Percentiles rank a stretch among this genome's conserved stretches.
Conservation (phyloP, 1,140 invertebrate species). For the Battus philenor region DNA sequence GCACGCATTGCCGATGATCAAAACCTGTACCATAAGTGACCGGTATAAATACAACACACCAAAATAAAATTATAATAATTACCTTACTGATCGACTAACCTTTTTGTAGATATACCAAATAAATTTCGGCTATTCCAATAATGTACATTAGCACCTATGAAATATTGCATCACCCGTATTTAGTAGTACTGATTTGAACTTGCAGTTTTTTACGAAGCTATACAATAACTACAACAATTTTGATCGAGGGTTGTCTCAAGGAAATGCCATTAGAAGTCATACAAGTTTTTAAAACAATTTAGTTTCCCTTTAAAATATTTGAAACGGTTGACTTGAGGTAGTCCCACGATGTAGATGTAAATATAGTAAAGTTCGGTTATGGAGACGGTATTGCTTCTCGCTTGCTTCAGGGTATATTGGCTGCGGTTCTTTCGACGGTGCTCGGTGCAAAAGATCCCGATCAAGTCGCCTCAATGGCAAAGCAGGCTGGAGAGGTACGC, state of each 20-base stretch:
- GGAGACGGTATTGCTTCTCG: slow-evolving; percentile 75
- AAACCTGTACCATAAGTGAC: too few species aligned
- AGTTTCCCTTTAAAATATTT: too few species aligned
- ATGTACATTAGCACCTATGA: slow-evolving; percentile 56
- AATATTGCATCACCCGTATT: slow-evolving; percentile 53
- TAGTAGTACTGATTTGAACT: slow-evolving; percentile 35
- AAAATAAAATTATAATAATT: slow-evolving; percentile 30
- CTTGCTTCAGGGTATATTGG: slow-evolving; percentile 89
- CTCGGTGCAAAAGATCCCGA: slow-evolving; percentile 92
- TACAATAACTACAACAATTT: slow-evolving; percentile 46
- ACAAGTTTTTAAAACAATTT: too few species aligned
- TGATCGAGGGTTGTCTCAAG: slow-evolving; percentile 44
- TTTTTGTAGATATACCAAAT: slow-evolving; percentile 52
- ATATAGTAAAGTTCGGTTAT: slow-evolving; percentile 72
- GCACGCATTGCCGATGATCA: slow-evolving; percentile 17
- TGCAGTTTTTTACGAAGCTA: slow-evolving; percentile 45
- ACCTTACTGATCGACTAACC: slow-evolving; percentile 67
- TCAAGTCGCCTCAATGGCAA: slow-evolving; percentile 92
- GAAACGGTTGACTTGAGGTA: too few species aligned
- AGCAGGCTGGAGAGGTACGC: slow-evolving; percentile 95
- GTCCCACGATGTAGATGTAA: slow-evolving; percentile 52
- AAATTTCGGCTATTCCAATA: slow-evolving; percentile 38
- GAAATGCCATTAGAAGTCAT: too few species aligned
- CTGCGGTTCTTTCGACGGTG: slow-evolving; percentile 90
- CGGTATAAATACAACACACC: slow-evolving; percentile 31